Percentiles rank a stretch among this genome's conserved stretches.
These are phyloP conservation scores for Diadumene lineata DNA, from an alignment of 92 coral and sea anemone genomes.

Conservation along the genomic window DNA sequence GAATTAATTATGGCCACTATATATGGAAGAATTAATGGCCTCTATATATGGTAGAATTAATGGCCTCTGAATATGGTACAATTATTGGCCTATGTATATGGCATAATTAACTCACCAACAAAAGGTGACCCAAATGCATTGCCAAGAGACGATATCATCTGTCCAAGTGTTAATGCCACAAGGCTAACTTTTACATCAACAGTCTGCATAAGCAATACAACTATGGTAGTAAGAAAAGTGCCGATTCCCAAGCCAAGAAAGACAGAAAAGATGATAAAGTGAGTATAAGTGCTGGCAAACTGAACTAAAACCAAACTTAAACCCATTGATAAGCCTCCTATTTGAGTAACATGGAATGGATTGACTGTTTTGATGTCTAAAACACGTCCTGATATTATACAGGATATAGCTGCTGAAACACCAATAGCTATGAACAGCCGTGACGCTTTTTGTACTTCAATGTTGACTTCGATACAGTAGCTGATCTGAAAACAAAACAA, in stretches of 20 bases:
- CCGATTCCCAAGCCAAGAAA: conserved; percentile 17
- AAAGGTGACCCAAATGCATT: conserved; percentile 12
- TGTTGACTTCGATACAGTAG: conserved; percentile 21
- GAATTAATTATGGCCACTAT: too few species aligned
- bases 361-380: conserved; percentile 27
- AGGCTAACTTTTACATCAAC: not conserved
- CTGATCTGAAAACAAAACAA: not conserved
- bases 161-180: conserved; percentile 2
- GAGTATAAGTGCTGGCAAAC: not conserved
- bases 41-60: not conserved
- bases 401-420: not conserved
- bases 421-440: conserved; percentile 23
- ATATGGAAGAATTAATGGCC: too few species aligned
- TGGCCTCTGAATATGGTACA: too few species aligned
- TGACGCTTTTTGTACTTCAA: conserved; percentile 17
- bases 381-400: conserved; percentile 17
- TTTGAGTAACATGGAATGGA: conserved; percentile 24
- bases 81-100: too few species aligned
- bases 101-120: conserved; percentile 12
- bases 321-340: conserved; percentile 22
- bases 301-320: conserved; percentile 7
- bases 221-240: conserved; percentile 6
- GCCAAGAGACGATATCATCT: not conserved
- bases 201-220: conserved; percentile 10
- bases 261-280: not conserved